Evolutionary conservation across 1,140 invertebrate species (phyloP).

Genomic region (Musca vetustissima): DNA sequence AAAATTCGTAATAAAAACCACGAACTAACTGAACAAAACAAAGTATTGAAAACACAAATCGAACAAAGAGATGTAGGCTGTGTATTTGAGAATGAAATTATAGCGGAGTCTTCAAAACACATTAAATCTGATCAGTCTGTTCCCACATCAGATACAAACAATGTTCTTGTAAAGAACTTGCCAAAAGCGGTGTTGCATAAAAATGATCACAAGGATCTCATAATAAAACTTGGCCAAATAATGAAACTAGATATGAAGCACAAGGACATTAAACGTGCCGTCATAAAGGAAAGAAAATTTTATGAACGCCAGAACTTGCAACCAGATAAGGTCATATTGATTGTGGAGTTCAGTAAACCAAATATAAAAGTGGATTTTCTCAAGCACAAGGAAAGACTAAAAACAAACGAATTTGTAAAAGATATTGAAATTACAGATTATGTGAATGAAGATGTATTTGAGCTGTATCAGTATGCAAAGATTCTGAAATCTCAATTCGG

Average conservation of each 20-base stretch:
- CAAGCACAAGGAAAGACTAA: slow-evolving; percentile 3
- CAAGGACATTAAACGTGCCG: background rate
- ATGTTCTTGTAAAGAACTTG: background rate
- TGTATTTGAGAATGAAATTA: too few relatives aligned
- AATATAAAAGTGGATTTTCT: background rate
- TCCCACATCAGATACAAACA: too few relatives aligned
- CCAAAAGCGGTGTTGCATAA: background rate
- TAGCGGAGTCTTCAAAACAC: background rate
- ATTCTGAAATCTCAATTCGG: background rate
- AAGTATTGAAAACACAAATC: background rate
- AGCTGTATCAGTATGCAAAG: slow-evolving; percentile 9
- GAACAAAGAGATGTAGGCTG: too few relatives aligned
- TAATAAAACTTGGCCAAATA: background rate
- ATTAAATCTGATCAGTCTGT: background rate
- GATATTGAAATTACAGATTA: slow-evolving; percentile 10
- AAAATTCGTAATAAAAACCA: background rate
- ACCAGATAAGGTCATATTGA: background rate
- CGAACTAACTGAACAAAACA: background rate
- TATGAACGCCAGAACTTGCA: background rate
- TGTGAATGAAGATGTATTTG: background rate
- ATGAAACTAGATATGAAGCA: background rate
- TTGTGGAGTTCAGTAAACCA: background rate
- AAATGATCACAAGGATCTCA: background rate
- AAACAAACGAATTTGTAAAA: background rate
- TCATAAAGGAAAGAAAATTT: background rate